Evolutionary conservation across 2,888 invertebrate species (phyloP).

Genomic region (Hemicrepidius hirtus): DNA sequence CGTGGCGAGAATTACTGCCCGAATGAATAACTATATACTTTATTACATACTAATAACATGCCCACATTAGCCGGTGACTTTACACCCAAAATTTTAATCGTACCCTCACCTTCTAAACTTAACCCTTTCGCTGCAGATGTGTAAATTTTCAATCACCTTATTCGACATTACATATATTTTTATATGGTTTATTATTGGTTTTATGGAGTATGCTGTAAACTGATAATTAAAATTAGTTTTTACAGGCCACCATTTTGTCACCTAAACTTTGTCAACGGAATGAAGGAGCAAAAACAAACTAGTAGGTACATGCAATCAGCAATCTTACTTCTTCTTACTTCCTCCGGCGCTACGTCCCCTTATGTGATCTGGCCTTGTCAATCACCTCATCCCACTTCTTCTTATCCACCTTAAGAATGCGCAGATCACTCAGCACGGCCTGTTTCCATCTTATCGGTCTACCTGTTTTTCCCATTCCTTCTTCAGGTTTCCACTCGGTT

Average conservation of each 20-base stretch:
- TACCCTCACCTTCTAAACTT: constrained; percentile 63
- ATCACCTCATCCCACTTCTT: too few species aligned
- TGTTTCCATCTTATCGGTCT: too few species aligned
- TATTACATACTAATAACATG: constrained; percentile 73
- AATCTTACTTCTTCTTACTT: too few species aligned
- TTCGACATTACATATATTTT: constrained; percentile 57
- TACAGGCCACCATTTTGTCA: constrained; percentile 41
- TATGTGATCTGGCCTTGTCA: too few species aligned
- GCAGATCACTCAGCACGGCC: too few species aligned
- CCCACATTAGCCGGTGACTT: constrained; percentile 70
- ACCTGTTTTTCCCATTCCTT: too few species aligned
- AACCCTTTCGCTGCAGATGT: constrained; percentile 57
- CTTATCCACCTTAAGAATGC: too few species aligned
- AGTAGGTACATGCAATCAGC: too few species aligned
- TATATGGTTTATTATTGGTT: constrained; percentile 58
- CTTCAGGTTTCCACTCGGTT: too few species aligned
- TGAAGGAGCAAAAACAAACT: too few species aligned
- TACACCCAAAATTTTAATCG: constrained; percentile 64
- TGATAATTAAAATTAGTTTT: constrained; percentile 43
- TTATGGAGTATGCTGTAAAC: constrained; percentile 49
- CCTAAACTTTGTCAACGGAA: background rate
- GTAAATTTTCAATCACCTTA: constrained; percentile 61
- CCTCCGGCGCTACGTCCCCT: too few species aligned
- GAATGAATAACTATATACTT: constrained; percentile 73
- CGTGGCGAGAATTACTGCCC: constrained; percentile 72